A percentile compares a stretch with the other conserved stretches of the same genome.
These are phyloP conservation scores for Agrilus planipennis DNA, from an alignment of 1,140 invertebrate species.

Conservation along the genomic window DNA sequence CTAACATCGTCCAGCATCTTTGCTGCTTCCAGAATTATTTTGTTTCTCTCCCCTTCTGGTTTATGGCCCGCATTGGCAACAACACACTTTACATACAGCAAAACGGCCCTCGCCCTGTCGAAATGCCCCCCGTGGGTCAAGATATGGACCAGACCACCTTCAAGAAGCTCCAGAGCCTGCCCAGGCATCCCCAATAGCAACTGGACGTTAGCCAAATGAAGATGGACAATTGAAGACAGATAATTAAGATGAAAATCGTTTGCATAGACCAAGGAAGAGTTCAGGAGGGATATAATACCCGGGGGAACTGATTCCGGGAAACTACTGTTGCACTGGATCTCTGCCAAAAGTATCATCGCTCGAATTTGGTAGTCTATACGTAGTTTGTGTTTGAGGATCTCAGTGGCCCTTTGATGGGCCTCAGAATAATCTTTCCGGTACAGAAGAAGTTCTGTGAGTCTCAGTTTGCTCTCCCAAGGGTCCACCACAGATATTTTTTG, in stretches of 20 bases:
- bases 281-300: constrained; percentile 48
- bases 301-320: constrained; percentile 36
- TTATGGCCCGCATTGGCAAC: constrained; percentile 43
- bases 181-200: constrained; percentile 58
- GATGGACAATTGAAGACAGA: constrained; percentile 57
- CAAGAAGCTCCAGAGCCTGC: constrained; percentile 58
- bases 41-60: constrained; percentile 35
- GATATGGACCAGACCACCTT: constrained; percentile 53
- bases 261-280: constrained; percentile 57
- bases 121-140: constrained; percentile 70
- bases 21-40: constrained; percentile 48
- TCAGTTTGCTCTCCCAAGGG: constrained; percentile 51
- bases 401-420: constrained; percentile 45
- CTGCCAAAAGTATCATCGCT: constrained; percentile 58
- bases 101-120: constrained; percentile 56
- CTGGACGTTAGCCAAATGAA: constrained; percentile 65
- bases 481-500: constrained; percentile 59
- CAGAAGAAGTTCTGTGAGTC: constrained; percentile 54
- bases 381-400: constrained; percentile 32
- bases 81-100: constrained; percentile 54
- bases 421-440: constrained; percentile 53
- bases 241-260: constrained; percentile 62
- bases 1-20: constrained; percentile 53
- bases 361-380: constrained; percentile 48
- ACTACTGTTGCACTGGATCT: constrained; percentile 44